Conservation (phyloP, 2,888 invertebrate species). For the Sepioteuthis lessoniana region DNA sequence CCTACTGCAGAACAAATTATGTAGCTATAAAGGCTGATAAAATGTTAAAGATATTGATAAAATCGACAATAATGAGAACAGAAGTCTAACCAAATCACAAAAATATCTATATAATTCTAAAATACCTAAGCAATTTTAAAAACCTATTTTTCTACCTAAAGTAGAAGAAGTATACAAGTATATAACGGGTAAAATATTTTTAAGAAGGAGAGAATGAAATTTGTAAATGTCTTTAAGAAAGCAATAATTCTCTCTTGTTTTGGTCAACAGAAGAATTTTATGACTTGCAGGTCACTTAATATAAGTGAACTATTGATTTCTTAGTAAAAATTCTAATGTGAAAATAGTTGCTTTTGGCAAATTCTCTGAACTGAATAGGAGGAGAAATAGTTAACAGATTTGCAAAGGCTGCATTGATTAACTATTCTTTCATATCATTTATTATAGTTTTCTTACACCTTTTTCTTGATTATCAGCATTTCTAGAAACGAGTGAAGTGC, state of each 20-base stretch:
- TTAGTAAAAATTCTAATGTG: neutral
- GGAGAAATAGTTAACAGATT: neutral
- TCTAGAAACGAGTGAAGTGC: neutral
- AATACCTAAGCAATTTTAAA: neutral
- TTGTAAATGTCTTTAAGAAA: neutral
- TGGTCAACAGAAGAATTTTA: neutral
- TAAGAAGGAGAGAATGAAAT: neutral
- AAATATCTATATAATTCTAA: too few species aligned
- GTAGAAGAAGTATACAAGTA: neutral
- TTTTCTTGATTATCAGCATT: neutral
- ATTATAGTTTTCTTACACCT: neutral
- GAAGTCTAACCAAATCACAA: neutral
- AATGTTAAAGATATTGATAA: neutral
- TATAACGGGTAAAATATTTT: neutral
- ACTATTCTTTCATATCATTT: slow-evolving; percentile 4
- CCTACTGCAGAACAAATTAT: neutral
- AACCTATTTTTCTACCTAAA: neutral
- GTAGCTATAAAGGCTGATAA: neutral
- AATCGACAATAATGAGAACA: neutral
- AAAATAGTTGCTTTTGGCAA: neutral
- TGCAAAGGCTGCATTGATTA: neutral
- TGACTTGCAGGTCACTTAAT: neutral
- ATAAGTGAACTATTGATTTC: neutral
- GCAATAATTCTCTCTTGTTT: neutral
- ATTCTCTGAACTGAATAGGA: neutral